Evolutionary conservation across 1,140 invertebrate species (phyloP), one percentile per base, ranked within the genome.

Genomic region (Drosophila bocqueti): DNA sequence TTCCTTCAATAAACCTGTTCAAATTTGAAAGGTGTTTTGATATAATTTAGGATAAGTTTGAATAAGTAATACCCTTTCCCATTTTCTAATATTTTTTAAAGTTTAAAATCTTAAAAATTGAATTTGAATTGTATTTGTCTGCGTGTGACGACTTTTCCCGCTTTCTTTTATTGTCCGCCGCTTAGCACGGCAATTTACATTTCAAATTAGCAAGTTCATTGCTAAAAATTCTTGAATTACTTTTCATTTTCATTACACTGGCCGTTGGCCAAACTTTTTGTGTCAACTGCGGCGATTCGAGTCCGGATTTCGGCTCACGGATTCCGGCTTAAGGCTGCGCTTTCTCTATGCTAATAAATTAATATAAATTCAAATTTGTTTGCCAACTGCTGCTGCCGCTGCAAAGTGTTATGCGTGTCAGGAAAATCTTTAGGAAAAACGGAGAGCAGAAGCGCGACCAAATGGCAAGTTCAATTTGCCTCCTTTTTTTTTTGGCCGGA

Each of bases 341-440:
- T 90, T 89, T 84, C 79, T 71, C 85, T 90, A 90, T 90, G 85
- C 85, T 90, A 90, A 90, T 90, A 90, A 90, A 90, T 90, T 90
- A 90, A 90, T 90, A 90, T 90, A 90, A 90, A 90, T 90, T 90
- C 85, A 89, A 89, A 89, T 89, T 89, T 89, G 85, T 89, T 90
- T 85, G 85, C 85, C 85, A 89, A 89, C 85, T 89, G 85, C 85
- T 89, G 80, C 76, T 60, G 58, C 52, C 42, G 31, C 60, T 59
- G 76, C 81, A 89, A 90, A 89, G 85, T 89, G 84, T 89, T 90
- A 85, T 89, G 79, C 80, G 55, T 81, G 85, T 79, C 81, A 77
- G 66, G 65, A 62, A 67, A 59, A 54, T 24, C 34, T 34, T 18
- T 4, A 29, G 18, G 50, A 63, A 62, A 76, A 34, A 40, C 47